A percentile compares a stretch with the other conserved stretches of the same genome.
phyloP scores from a whole-genome alignment of 2,888 invertebrate species.

The Pocota personata region DNA sequence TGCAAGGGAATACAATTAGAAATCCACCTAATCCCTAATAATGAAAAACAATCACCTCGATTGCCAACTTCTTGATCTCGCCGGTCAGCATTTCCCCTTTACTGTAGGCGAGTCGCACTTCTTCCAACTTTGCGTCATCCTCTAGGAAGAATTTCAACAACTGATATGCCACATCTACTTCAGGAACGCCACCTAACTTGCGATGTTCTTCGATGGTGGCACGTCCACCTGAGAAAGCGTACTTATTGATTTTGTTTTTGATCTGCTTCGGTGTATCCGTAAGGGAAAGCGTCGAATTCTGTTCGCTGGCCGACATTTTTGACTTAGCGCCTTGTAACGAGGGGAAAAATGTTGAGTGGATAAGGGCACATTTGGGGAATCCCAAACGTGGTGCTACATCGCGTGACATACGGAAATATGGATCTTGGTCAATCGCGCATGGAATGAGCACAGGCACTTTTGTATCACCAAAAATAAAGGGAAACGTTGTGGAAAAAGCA shows the following conservation, averaged over 20 bases:
- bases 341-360: slow-evolving; percentile 95
- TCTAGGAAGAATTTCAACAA: slow-evolving; percentile 97
- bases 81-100: slow-evolving; percentile 95
- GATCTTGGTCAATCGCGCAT: slow-evolving; percentile 99
- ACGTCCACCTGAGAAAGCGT: slow-evolving; percentile 99
- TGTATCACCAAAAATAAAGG: slow-evolving; percentile 92
- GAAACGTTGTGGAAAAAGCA: slow-evolving; percentile 94
- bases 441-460: slow-evolving; percentile 91
- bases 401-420: slow-evolving; percentile 99
- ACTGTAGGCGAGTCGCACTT: slow-evolving; percentile 84
- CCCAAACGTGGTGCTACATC: slow-evolving; percentile 98
- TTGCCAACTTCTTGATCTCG: slow-evolving; percentile 95
- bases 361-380: slow-evolving; percentile 92
- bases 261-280: slow-evolving; percentile 97
- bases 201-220: slow-evolving; percentile 97
- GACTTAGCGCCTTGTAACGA: slow-evolving; percentile 98
- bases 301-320: slow-evolving; percentile 99
- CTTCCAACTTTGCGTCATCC: slow-evolving; percentile 92
- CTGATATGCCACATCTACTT: slow-evolving; percentile 97
- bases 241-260: slow-evolving; percentile 97
- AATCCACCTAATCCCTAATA: neutral
- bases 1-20: slow-evolving; percentile 54
- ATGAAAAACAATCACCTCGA: slow-evolving; percentile 84
- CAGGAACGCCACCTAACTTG: slow-evolving; percentile 95
- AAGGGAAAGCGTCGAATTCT: slow-evolving; percentile 96